Evolutionary conservation across 2,113 vertebrate species (phyloP).

Genomic region (Nerophis ophidion): DNA sequence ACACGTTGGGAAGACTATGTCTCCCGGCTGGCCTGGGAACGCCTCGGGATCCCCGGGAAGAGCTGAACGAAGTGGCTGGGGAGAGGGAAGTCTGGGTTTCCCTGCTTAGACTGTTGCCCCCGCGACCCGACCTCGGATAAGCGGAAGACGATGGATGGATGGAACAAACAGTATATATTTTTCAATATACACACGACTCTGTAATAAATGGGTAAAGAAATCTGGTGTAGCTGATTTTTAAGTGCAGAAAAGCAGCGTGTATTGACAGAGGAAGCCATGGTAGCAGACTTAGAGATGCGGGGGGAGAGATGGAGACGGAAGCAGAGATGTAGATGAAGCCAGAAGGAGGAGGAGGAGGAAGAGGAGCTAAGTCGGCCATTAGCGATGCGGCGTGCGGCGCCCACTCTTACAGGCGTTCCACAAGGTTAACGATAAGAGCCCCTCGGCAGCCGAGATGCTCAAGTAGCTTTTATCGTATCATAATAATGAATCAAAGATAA

Average conservation of each 20-base stretch:
- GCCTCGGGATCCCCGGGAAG: no score
- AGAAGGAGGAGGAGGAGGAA: slow-evolving; percentile 52
- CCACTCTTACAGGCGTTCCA: slow-evolving; percentile 69
- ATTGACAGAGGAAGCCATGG: slow-evolving; percentile 3
- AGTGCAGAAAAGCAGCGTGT: not conserved
- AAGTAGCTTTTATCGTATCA: slow-evolving; percentile 83
- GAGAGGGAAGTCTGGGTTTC: no score
- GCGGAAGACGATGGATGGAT: no score
- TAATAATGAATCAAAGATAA: slow-evolving; percentile 83
- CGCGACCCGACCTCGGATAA: no score
- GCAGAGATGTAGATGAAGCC: slow-evolving; percentile 50
- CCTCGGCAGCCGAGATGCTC: slow-evolving; percentile 75
- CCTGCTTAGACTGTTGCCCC: no score
- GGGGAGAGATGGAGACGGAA: slow-evolving; percentile 32
- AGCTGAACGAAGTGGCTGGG: no score
- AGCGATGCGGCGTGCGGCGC: slow-evolving; percentile 66
- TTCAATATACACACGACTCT: no score
- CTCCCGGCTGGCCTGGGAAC: no score
- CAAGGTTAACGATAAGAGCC: slow-evolving; percentile 81
- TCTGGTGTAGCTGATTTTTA: not conserved
- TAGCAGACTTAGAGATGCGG: slow-evolving; percentile 16
- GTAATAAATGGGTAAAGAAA: not conserved
- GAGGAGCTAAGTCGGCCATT: slow-evolving; percentile 71
- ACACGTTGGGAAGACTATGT: no score
- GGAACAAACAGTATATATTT: no score